These are phyloP conservation scores for Cyprinodon tularosa DNA, from an alignment of 2,113 vertebrate species.

Conservation along the genomic window DNA sequence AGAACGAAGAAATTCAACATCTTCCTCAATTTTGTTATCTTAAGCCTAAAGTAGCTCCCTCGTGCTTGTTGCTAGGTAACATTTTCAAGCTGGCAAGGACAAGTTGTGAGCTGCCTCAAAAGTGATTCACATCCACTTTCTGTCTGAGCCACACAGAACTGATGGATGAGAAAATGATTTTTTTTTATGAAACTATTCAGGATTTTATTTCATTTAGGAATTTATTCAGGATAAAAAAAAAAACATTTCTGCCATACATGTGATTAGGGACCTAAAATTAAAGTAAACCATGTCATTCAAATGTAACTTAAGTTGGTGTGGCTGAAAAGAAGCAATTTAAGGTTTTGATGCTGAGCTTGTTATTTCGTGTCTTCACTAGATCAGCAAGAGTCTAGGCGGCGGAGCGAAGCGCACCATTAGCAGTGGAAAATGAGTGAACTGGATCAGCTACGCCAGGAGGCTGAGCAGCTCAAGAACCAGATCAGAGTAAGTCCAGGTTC, in stretches of 20 bases:
- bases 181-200: slow-evolving; percentile 3
- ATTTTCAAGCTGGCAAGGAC: slow-evolving; percentile 68
- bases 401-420: slow-evolving; percentile 85
- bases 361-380: slow-evolving; percentile 74
- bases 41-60: slow-evolving; percentile 66
- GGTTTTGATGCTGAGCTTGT: slow-evolving; percentile 22
- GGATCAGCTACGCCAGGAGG: slow-evolving; percentile 99
- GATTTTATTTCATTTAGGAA: neutral
- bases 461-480: slow-evolving; percentile 99
- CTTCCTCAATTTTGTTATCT: slow-evolving; percentile 66
- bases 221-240: neutral
- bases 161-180: slow-evolving; percentile 19
- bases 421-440: slow-evolving; percentile 98
- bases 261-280: neutral
- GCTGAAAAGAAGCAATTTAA: neutral
- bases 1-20: slow-evolving; percentile 50
- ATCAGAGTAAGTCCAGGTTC: slow-evolving; percentile 87
- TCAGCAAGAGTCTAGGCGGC: slow-evolving; percentile 85
- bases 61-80: slow-evolving; percentile 79
- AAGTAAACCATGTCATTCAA: neutral
- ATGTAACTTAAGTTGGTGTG: neutral
- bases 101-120: slow-evolving; percentile 62
- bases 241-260: neutral
- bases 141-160: slow-evolving; percentile 27
- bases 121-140: slow-evolving; percentile 40